Base-by-base conservation (phyloP, 2,113 vertebrate genomes). In the Dolichallabes microphthalmus region DNA sequence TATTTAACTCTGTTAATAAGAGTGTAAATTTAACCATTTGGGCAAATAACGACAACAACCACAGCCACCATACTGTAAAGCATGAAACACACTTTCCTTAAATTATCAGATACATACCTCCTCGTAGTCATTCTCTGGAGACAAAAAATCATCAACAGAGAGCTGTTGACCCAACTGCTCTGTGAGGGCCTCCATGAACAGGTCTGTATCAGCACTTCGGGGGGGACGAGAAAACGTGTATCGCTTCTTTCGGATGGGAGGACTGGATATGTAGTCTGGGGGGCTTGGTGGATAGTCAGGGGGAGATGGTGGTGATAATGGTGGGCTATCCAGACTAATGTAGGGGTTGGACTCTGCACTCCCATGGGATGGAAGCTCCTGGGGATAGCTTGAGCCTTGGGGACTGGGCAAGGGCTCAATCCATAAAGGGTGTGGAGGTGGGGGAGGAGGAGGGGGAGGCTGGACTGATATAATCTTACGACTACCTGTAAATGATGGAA, bases 281-380 rank as follows among this genome's bases (percentile, higher is more conserved):
- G 97, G 96, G 82, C 96, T 97, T 9, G 93, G 94, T 0, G 93
- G 91, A 30, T 92, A 93, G 61, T 91, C 80, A 0, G 89, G n/a
- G 58, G 92, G 94, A 84, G 95, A 94, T 9, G 97, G 94, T 3
- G 98, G 96, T 9, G 97, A 98, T 0, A 95, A 94, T 1, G 95
- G 94, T 0, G 97, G 96, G 90, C 98, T 98, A 92, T 99, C 98
- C 61, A 99, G 93, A 93, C 97, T 99, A 78, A 98, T 95, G 6
- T 99, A 99, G 17, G 97, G 98, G 90, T 99, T 98, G 78, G 97
- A 98, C 88, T 99, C 98, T 0, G 94, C 96, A 91, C 97, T 99
- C 92, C 93, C 96, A 50, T 97, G 98, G n/a, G 95, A 96, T 1
- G 95, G 95, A 84, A 95, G 91, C n/a, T 92, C 94, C 9, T 94